phyloP scores from a whole-genome alignment of 2,888 invertebrate species.

The Stictocephala bisonia region DNA sequence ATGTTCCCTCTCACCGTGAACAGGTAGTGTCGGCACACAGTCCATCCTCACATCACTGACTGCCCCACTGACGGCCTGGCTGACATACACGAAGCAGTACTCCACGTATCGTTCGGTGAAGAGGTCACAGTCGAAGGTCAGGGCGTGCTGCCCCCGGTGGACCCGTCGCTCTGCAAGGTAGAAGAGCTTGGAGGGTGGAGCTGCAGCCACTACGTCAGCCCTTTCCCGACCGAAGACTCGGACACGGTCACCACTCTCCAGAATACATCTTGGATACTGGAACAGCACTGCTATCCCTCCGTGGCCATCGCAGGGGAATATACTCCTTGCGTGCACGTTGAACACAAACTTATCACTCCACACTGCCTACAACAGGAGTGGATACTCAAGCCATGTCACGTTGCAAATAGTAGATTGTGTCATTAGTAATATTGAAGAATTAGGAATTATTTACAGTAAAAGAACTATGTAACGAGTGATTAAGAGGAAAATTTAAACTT shows the following conservation, averaged over 20 bases:
- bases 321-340: slow-evolving; percentile 85
- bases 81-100: slow-evolving; percentile 90
- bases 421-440: too few relatives aligned
- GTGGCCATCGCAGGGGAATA: slow-evolving; percentile 83
- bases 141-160: slow-evolving; percentile 78
- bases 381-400: too few relatives aligned
- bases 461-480: too few relatives aligned
- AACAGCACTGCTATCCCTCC: slow-evolving; percentile 79
- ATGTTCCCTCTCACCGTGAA: slow-evolving; percentile 81
- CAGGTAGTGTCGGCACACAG: slow-evolving; percentile 84
- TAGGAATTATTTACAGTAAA: too few relatives aligned
- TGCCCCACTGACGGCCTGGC: slow-evolving; percentile 85
- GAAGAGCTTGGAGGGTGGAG: slow-evolving; percentile 73
- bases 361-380: slow-evolving; percentile 77
- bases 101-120: slow-evolving; percentile 87
- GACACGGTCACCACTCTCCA: slow-evolving; percentile 76
- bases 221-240: slow-evolving; percentile 80
- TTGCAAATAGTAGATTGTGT: too few relatives aligned
- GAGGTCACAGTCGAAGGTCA: slow-evolving; percentile 82
- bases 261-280: slow-evolving; percentile 85
- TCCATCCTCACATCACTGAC: slow-evolving; percentile 87
- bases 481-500: too few relatives aligned
- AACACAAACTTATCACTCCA: slow-evolving; percentile 89
- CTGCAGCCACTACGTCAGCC: slow-evolving; percentile 75
- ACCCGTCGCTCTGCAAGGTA: slow-evolving; percentile 75